A percentile compares a stretch with the other conserved stretches of the same genome.
phyloP scores from a whole-genome alignment of 2,888 invertebrate genomes.

The Hypolimnas misippus region DNA sequence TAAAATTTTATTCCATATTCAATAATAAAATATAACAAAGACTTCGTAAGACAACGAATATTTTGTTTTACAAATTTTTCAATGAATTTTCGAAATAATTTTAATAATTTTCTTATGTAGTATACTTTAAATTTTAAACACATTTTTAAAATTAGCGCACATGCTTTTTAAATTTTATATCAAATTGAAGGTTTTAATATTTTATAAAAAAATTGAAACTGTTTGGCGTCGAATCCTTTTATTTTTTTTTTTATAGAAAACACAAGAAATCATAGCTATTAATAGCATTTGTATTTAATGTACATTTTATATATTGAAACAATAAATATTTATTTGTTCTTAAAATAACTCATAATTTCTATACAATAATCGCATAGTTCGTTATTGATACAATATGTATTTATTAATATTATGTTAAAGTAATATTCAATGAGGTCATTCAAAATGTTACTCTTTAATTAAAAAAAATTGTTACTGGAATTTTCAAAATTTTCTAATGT shows the following conservation, averaged over 20 bases:
- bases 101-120: background rate
- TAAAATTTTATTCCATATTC: background rate
- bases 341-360: too few relatives aligned
- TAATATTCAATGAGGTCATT: too few relatives aligned
- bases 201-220: background rate
- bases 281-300: too few relatives aligned
- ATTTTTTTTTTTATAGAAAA: background rate
- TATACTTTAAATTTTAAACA: background rate
- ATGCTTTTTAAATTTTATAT: slow-evolving; percentile 9
- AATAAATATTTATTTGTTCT: too few relatives aligned
- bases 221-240: background rate
- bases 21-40: background rate
- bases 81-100: background rate
- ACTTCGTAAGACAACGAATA: slow-evolving; percentile 7
- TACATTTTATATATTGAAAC: too few relatives aligned
- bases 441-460: too few relatives aligned
- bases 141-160: background rate
- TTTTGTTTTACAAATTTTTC: background rate
- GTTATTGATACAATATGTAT: too few relatives aligned
- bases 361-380: too few relatives aligned
- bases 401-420: too few relatives aligned
- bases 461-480: too few relatives aligned
- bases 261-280: too few relatives aligned
- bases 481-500: too few relatives aligned
- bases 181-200: slow-evolving; percentile 1